Conservation (phyloP, 53 echinoderm and acorn worm genomes). For the Arbacia lixula region DNA sequence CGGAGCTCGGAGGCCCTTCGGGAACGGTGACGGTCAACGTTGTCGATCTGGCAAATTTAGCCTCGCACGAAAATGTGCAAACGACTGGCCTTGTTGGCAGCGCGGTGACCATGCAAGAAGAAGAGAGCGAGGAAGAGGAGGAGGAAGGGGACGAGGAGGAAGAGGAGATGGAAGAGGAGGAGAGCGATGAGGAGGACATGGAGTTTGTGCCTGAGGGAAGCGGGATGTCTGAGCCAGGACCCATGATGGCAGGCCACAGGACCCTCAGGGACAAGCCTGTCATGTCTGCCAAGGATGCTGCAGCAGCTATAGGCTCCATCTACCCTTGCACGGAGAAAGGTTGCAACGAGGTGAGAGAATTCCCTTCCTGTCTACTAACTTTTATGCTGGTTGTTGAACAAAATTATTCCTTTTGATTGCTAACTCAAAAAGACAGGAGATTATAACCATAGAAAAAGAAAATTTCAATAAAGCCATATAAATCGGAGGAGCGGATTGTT, state of each 20-base stretch:
- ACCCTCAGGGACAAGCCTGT: slow-evolving; percentile 41
- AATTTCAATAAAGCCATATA: no score
- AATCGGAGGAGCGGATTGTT: no score
- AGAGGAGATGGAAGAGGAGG: slow-evolving; percentile 22
- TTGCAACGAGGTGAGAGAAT: slow-evolving; percentile 73
- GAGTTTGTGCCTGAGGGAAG: not conserved
- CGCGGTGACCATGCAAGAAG: slow-evolving; percentile 21
- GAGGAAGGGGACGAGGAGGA: slow-evolving; percentile 18
- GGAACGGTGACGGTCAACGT: slow-evolving; percentile 47
- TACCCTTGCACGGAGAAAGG: slow-evolving; percentile 84
- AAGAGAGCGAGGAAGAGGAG: slow-evolving; percentile 23
- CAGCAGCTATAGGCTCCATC: slow-evolving; percentile 90
- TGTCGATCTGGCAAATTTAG: slow-evolving; percentile 29
- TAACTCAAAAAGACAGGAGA: no score
- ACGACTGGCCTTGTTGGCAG: not conserved
- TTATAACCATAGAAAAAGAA: no score
- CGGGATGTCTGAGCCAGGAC: not conserved
- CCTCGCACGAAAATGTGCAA: slow-evolving; percentile 22
- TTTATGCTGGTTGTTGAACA: no score
- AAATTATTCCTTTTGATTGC: no score
- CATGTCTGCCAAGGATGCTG: slow-evolving; percentile 80
- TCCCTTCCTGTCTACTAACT: no score
- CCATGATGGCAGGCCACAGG: not conserved
- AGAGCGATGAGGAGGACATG: slow-evolving; percentile 15
- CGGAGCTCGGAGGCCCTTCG: not conserved